Evolutionary conservation across 2,113 vertebrate species (phyloP).

Genomic region (Seriola dumerili): DNA sequence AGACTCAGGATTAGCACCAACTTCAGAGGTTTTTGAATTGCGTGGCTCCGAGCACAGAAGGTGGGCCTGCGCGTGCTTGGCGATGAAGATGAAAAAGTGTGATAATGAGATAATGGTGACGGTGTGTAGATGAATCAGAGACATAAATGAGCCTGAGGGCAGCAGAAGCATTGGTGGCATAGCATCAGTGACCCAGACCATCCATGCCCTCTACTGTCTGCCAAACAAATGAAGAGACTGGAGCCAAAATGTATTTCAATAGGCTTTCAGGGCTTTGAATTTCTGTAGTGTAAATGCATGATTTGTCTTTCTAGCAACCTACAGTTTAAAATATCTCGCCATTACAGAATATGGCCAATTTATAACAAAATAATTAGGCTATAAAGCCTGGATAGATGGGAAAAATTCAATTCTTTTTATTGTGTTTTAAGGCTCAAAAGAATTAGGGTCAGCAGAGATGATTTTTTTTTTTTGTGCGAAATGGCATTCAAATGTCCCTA

Average conservation of each 20-base stretch:
- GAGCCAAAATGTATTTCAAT: conserved; percentile 23
- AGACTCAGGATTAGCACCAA: conserved; percentile 76
- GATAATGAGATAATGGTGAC: conserved; percentile 11
- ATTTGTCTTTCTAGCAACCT: neutral
- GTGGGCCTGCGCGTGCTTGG: conserved; percentile 1
- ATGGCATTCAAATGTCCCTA: neutral
- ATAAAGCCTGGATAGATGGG: neutral
- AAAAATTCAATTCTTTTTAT: conserved; percentile 3
- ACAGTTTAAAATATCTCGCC: neutral
- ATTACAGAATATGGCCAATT: neutral
- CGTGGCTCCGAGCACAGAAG: conserved; percentile 41
- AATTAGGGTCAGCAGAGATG: neutral
- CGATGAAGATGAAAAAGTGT: neutral
- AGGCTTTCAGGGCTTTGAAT: conserved; percentile 11
- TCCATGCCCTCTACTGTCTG: conserved; percentile 31
- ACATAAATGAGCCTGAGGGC: conserved; percentile 15
- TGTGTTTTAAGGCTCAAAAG: neutral
- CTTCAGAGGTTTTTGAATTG: conserved; percentile 46
- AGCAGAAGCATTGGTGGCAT: conserved; percentile 1
- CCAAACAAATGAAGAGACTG: conserved; percentile 32
- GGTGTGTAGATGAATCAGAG: conserved; percentile 26
- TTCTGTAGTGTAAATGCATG: neutral
- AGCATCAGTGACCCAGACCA: conserved; percentile 32
- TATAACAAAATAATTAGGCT: neutral
- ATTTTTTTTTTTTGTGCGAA: neutral